Percentiles rank a stretch among this genome's conserved stretches.
Conservation (phyloP, 2,797 vertebrate species). For the Coccyzus lansbergi region DNA sequence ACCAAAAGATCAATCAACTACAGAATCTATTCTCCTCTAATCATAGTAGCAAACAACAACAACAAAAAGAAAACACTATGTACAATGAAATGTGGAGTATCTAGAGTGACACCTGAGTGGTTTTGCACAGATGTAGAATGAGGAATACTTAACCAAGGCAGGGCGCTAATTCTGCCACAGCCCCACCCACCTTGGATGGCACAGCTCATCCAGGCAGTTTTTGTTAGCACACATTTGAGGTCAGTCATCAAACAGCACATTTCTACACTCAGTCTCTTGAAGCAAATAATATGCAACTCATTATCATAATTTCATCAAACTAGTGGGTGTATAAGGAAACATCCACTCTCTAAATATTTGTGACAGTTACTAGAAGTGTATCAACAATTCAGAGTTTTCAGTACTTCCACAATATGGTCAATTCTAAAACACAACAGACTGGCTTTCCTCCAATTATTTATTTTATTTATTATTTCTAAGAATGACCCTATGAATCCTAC, state of each 20-base stretch:
- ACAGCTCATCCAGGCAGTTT: neutral
- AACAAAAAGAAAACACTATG: neutral
- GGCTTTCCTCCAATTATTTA: neutral
- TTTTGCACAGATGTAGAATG: neutral
- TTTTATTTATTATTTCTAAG: neutral
- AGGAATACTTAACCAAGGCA: neutral
- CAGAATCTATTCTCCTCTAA: neutral
- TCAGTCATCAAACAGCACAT: neutral
- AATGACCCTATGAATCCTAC: neutral
- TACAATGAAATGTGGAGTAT: neutral
- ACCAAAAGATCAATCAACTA: neutral
- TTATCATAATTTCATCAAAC: neutral
- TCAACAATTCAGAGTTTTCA: neutral
- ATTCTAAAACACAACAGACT: neutral
- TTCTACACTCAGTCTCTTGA: neutral
- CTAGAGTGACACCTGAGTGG: neutral
- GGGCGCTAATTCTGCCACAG: neutral
- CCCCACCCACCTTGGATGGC: neutral
- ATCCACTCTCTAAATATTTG: neutral
- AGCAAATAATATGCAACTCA: neutral
- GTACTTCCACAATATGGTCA: neutral
- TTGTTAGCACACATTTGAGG: neutral
- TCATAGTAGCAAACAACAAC: neutral
- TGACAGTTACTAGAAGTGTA: neutral
- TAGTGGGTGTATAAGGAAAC: neutral